Evolutionary conservation across 2,888 invertebrate species (phyloP).

Genomic region (Slavum lentiscoides): DNA sequence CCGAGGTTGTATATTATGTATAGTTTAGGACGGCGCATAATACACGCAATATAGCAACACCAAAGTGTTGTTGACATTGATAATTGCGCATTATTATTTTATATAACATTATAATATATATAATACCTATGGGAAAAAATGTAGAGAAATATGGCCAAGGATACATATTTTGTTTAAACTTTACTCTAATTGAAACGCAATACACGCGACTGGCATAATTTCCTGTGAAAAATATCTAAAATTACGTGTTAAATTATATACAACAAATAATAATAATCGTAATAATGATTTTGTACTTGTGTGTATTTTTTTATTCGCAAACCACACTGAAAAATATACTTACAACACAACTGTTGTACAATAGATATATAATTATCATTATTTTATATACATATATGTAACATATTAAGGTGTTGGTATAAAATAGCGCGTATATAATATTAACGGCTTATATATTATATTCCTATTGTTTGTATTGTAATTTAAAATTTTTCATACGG

Average conservation of each 20-base stretch:
- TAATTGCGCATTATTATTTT: conserved; percentile 7
- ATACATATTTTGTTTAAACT: conserved; percentile 9
- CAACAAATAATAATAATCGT: neutral
- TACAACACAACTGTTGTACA: too few relatives aligned
- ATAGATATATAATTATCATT: too few relatives aligned
- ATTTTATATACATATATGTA: too few relatives aligned
- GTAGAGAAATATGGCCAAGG: conserved; percentile 31
- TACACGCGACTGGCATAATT: conserved; percentile 7
- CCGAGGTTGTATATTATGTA: too few relatives aligned
- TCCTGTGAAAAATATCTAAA: conserved; percentile 16
- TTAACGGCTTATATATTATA: too few relatives aligned
- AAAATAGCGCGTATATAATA: too few relatives aligned
- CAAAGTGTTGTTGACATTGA: conserved; percentile 22
- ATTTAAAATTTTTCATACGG: too few relatives aligned
- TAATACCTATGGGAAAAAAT: conserved; percentile 39
- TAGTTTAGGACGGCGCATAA: conserved; percentile 25
- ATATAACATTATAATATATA: neutral
- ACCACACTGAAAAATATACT: too few relatives aligned
- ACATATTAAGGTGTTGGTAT: too few relatives aligned
- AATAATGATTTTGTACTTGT: neutral
- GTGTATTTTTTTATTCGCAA: neutral
- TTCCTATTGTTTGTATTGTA: too few relatives aligned
- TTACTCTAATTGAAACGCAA: conserved; percentile 11
- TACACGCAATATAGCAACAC: conserved; percentile 37
- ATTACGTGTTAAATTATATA: conserved; percentile 1